These are phyloP conservation scores for Sinosuthora webbiana DNA, from an alignment of 2,113 vertebrate species.

Conservation along the genomic window DNA sequence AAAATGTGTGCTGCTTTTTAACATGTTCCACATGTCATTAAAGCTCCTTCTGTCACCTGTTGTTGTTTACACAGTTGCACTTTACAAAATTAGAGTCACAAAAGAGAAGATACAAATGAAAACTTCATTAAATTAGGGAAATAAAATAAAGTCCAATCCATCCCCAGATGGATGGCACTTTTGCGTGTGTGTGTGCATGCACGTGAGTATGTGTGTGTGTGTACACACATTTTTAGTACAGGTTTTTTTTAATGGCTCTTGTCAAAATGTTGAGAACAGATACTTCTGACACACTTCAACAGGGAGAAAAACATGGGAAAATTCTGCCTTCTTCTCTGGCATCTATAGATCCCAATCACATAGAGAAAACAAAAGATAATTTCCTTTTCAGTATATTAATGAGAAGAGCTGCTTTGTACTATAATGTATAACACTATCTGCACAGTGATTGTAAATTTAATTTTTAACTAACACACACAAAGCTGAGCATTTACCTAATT, in stretches of 20 bases:
- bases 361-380: background rate
- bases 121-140: background rate
- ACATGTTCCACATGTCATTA: background rate
- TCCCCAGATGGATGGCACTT: background rate
- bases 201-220: no score
- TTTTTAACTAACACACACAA: background rate
- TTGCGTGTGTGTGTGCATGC: accelerated
- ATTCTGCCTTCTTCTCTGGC: background rate
- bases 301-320: background rate
- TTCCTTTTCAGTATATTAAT: background rate
- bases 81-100: background rate
- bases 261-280: background rate
- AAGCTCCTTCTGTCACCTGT: background rate
- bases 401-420: background rate
- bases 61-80: background rate
- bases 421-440: background rate
- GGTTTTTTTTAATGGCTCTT: background rate
- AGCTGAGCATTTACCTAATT: background rate
- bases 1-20: background rate
- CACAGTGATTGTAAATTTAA: background rate
- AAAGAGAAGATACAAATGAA: background rate
- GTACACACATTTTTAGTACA: background rate
- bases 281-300: background rate
- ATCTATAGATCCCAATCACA: background rate
- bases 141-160: background rate